phyloP scores from a whole-genome alignment of 2,113 vertebrate genomes.

The Heterotilapia buettikoferi region DNA sequence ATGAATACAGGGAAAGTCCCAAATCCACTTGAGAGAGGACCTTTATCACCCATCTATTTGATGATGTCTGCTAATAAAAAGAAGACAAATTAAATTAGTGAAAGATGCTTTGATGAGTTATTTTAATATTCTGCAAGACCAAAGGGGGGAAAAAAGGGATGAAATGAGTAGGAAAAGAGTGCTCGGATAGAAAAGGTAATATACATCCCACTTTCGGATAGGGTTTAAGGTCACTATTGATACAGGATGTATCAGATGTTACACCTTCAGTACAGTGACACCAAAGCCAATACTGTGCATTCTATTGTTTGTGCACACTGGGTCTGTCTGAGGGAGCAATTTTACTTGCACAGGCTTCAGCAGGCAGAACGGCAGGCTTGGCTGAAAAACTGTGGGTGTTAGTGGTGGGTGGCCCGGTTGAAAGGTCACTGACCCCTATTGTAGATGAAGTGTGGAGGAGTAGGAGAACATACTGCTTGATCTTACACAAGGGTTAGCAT shows the following conservation, averaged over 20 bases:
- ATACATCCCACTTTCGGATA: not conserved
- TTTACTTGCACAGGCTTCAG: not conserved
- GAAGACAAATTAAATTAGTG: not conserved
- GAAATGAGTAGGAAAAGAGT: not conserved
- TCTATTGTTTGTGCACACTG: not conserved
- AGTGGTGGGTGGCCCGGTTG: conserved; percentile 50
- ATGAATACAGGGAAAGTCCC: conserved; percentile 14
- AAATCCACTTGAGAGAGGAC: not conserved
- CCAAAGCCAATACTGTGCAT: conserved; percentile 19
- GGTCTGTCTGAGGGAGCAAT: not conserved
- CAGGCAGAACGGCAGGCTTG: conserved; percentile 14
- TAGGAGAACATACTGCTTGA: conserved; percentile 37
- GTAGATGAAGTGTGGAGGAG: conserved; percentile 58
- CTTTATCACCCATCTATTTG: conserved; percentile 1
- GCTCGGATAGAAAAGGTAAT: not conserved
- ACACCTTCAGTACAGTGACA: conserved; percentile 38
- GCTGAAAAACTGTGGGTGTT: conserved; percentile 49
- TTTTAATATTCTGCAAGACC: not conserved
- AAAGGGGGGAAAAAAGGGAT: not conserved
- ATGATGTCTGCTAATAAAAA: not conserved
- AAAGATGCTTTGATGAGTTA: not conserved
- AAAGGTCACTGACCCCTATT: conserved; percentile 52
- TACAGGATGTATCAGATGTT: conserved; percentile 48
- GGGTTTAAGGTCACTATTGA: conserved; percentile 10
- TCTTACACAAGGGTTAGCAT: conserved; percentile 22